phyloP scores from a whole-genome alignment of 2,888 invertebrate species.

The Hecatera dysodea region DNA sequence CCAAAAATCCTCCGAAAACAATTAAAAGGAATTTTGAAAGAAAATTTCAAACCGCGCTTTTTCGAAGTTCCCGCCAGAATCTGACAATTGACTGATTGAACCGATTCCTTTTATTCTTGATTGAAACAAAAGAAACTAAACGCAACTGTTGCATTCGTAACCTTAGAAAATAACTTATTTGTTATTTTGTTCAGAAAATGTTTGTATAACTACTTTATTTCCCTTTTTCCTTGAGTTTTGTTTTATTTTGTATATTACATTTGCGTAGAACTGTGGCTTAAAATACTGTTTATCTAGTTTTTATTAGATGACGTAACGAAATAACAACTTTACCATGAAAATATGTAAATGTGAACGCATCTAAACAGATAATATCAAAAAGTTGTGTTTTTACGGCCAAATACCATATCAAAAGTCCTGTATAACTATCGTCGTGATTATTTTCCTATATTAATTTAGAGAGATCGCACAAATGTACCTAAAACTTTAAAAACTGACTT shows the following conservation, averaged over 20 bases:
- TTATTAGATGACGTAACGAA: conserved; percentile 36
- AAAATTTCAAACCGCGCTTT: too few species aligned
- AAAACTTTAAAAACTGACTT: neutral
- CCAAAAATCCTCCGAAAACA: too few species aligned
- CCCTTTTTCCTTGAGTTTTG: fast-evolving
- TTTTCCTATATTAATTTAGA: neutral
- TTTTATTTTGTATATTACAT: neutral
- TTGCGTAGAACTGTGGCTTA: neutral
- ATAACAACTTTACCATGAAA: neutral
- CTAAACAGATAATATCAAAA: conserved; percentile 4
- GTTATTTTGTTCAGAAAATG: neutral
- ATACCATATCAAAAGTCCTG: neutral
- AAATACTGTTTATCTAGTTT: neutral
- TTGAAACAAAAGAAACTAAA: conserved; percentile 28
- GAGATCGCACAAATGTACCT: neutral
- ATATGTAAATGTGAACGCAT: conserved; percentile 45
- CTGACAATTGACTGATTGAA: too few species aligned
- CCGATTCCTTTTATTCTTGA: neutral
- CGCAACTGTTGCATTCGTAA: neutral
- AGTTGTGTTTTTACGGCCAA: neutral
- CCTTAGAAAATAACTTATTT: neutral
- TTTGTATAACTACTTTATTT: neutral
- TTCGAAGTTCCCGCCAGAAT: too few species aligned
- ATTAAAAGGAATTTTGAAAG: too few species aligned
- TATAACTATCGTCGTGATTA: neutral